Base-by-base conservation (phyloP, 1,140 invertebrate species). In the Belonocnema kinseyi region DNA sequence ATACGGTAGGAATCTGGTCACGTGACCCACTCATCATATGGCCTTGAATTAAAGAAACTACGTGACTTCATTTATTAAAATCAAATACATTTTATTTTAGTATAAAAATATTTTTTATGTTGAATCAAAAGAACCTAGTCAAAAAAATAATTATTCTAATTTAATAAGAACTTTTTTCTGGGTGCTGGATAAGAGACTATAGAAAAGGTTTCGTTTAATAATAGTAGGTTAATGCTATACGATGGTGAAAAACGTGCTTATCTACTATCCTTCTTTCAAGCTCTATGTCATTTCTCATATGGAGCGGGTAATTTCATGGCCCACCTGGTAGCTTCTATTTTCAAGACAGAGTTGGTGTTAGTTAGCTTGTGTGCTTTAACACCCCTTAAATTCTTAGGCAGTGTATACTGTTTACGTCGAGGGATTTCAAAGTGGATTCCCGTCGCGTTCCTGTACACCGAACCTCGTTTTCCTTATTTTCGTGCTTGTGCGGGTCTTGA, bases 381-480 rank as follows among this genome's bases (percentile, higher is more conserved):
- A 50, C 33, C 14, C 8, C 14, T 40, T 40, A 70, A 26, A 33
- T 26, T 70, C 40, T 33, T 16, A 40, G 26, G 6, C 21, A 13
- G 21, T 70, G 21, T 26, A 40, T 14, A 40, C 17, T 11, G 58
- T 19, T 13, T 33, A 21, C 16, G 66, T 76, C 77, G 13, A 26
- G 76, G 79, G 78, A 80, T 83, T 80, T 82, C 76, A 17, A 73
- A 82, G 71, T 71, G 81, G 80, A 80, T 82, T 82, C 75, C 16
- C 77, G 74, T 82, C 72, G 56, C 75, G 78, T 74, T 58, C 54
- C 72, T 50, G 73, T 76, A 76, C 81, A 78, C 76, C 56, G 82
- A 84, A 82, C 78, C 83, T 81, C 79, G 82, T 86, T 86, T 82
- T 72, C 77, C 54, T 74, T 83, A 80, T 86, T 85, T 80, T 85